Evolutionary conservation across 2,888 invertebrate species (phyloP).

Genomic region (Drosophila koepferae): DNA sequence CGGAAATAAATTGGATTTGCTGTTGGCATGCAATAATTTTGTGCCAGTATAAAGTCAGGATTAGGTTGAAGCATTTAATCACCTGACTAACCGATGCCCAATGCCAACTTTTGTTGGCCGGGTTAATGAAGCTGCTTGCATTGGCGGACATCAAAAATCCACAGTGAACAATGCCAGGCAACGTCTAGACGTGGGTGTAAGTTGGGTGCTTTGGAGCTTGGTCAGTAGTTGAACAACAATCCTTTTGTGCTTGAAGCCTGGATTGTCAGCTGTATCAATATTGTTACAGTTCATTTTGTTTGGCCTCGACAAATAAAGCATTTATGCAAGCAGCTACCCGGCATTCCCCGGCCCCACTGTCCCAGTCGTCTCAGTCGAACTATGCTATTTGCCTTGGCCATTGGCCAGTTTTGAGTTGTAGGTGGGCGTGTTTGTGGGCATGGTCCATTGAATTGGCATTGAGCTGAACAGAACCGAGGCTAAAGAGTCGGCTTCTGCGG

Average conservation of each 20-base stretch:
- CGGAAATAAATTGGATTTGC: conserved; percentile 53
- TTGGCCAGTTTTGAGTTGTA: conserved; percentile 17
- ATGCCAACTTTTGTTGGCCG: conserved; percentile 47
- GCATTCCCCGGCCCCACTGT: conserved; percentile 14
- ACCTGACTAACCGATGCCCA: conserved; percentile 32
- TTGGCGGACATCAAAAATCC: conserved; percentile 50
- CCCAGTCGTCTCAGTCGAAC: conserved; percentile 35
- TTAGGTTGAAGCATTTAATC: conserved; percentile 42
- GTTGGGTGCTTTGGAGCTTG: conserved; percentile 7
- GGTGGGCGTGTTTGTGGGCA: conserved; percentile 37
- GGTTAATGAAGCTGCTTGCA: conserved; percentile 64
- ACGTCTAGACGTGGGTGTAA: conserved; percentile 44
- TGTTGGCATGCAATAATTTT: conserved; percentile 38
- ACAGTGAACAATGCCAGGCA: conserved; percentile 38
- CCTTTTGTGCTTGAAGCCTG: conserved; percentile 62
- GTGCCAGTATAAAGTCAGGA: not conserved
- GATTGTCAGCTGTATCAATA: conserved; percentile 78
- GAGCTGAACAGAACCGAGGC: conserved; percentile 32
- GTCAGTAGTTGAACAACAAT: conserved; percentile 47
- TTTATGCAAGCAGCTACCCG: conserved; percentile 58
- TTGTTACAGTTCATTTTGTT: conserved; percentile 82
- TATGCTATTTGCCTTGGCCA: conserved; percentile 29
- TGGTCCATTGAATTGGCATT: conserved; percentile 58
- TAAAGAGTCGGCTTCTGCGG: conserved; percentile 25
- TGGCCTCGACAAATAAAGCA: conserved; percentile 73